Evolutionary conservation across 2,888 invertebrate species (phyloP).

Genomic region (Meloe dianella): DNA sequence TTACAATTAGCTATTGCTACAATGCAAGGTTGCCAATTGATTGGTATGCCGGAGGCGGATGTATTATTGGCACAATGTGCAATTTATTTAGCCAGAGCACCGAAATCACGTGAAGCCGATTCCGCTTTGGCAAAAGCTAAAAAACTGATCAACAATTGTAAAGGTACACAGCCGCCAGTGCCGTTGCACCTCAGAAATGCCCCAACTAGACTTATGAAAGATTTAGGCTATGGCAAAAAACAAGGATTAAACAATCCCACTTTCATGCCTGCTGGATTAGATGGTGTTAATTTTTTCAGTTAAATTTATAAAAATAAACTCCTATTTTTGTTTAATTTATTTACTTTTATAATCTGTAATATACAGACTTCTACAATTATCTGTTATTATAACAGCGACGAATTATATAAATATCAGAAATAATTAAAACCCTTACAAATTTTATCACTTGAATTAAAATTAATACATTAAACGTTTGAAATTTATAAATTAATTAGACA

Average conservation of each 20-base stretch:
- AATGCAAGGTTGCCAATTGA: slow-evolving; percentile 77
- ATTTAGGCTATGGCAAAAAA: slow-evolving; percentile 70
- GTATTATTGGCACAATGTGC: slow-evolving; percentile 79
- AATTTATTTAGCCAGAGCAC: slow-evolving; percentile 77
- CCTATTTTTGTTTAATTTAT: slow-evolving; percentile 13
- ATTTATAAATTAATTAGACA: background rate
- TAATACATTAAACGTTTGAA: background rate
- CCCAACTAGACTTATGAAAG: slow-evolving; percentile 78
- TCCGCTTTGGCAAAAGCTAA: slow-evolving; percentile 65
- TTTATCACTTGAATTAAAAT: slow-evolving; percentile 5
- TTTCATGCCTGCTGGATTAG: slow-evolving; percentile 74
- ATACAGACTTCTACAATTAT: slow-evolving; percentile 53
- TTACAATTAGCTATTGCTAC: slow-evolving; percentile 74
- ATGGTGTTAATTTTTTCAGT: slow-evolving; percentile 66
- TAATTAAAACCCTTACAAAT: slow-evolving; percentile 28
- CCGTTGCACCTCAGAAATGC: slow-evolving; percentile 82
- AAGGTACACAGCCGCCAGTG: slow-evolving; percentile 75
- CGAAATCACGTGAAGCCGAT: slow-evolving; percentile 72
- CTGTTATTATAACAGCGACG: slow-evolving; percentile 43
- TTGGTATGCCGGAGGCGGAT: slow-evolving; percentile 84
- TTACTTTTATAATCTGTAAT: slow-evolving; percentile 53
- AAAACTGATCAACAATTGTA: slow-evolving; percentile 64
- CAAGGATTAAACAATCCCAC: slow-evolving; percentile 65
- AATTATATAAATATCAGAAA: slow-evolving; percentile 28
- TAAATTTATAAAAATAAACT: slow-evolving; percentile 28